Conservation (phyloP, 2,888 invertebrate species). For the Cephonodes hylas region DNA sequence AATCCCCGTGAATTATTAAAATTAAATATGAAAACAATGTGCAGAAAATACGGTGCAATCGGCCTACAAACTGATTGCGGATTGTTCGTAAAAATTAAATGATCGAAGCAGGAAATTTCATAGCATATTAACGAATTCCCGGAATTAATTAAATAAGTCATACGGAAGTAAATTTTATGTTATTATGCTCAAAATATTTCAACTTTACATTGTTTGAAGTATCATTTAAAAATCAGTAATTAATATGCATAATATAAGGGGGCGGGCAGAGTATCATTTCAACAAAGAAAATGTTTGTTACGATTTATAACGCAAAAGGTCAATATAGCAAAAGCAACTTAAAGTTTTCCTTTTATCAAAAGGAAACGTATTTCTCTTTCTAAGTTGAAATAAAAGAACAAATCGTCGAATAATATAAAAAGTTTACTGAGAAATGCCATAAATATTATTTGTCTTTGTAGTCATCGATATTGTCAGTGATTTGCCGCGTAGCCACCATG, state of each 20-base stretch:
- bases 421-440: slow-evolving; percentile 51
- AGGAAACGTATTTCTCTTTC: slow-evolving; percentile 46
- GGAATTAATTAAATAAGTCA: background rate
- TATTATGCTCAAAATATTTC: background rate
- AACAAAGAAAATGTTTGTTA: too few species aligned
- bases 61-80: background rate
- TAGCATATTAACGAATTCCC: background rate
- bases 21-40: background rate
- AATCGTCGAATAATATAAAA: slow-evolving; percentile 51
- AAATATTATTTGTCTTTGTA: slow-evolving; percentile 57
- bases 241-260: too few species aligned
- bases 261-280: too few species aligned
- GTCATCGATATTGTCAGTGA: slow-evolving; percentile 66
- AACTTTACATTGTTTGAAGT: too few species aligned
- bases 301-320: too few species aligned
- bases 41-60: background rate
- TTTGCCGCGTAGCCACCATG: slow-evolving; percentile 57
- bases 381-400: slow-evolving; percentile 47
- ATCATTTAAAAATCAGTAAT: too few species aligned
- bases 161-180: background rate
- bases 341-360: background rate
- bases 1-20: too few species aligned
- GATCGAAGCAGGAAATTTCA: slow-evolving; percentile 4
- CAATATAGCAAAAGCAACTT: background rate
- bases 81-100: background rate